Percentiles rank a stretch among this genome's conserved stretches.
phyloP scores from a whole-genome alignment of 2,888 invertebrate genomes.

The Xanthorhoe spadicearia region DNA sequence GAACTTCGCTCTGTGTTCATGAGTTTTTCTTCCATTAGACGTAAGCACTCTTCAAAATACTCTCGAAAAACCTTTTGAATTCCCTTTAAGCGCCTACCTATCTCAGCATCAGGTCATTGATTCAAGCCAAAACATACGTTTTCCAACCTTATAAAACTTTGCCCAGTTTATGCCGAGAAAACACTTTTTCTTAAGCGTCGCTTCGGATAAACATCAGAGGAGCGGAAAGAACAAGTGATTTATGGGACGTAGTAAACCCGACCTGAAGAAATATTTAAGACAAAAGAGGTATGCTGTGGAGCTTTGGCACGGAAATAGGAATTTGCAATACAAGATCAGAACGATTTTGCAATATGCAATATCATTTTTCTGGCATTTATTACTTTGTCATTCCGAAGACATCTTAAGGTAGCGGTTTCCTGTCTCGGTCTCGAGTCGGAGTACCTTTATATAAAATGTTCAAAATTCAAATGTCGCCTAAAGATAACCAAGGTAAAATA shows the following conservation, averaged over 20 bases:
- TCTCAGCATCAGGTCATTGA: conserved; percentile 1
- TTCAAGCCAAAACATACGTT: conserved; percentile 10
- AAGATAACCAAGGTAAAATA: no score
- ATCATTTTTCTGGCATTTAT: background rate
- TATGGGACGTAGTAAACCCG: conserved; percentile 42
- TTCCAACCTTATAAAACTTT: conserved; percentile 7
- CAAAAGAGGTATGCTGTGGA: conserved; percentile 24
- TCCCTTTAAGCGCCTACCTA: conserved; percentile 5
- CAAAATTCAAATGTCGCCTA: no score
- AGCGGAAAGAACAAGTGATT: conserved; percentile 44
- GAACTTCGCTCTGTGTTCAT: no score
- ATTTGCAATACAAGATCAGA: conserved; percentile 20
- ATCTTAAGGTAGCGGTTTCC: no score
- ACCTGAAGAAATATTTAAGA: conserved; percentile 33
- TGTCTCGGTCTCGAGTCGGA: no score
- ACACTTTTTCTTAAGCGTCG: conserved; percentile 37
- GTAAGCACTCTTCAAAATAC: no score
- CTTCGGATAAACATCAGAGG: conserved; percentile 41
- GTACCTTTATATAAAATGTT: no score
- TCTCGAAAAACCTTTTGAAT: background rate
- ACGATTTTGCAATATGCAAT: background rate
- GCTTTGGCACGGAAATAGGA: conserved; percentile 14
- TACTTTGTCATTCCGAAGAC: no score
- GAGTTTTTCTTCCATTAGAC: no score
- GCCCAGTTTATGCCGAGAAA: conserved; percentile 35